These are phyloP conservation scores for Pogona vitticeps DNA, from an alignment of 2,113 vertebrate species.

Conservation along the genomic window DNA sequence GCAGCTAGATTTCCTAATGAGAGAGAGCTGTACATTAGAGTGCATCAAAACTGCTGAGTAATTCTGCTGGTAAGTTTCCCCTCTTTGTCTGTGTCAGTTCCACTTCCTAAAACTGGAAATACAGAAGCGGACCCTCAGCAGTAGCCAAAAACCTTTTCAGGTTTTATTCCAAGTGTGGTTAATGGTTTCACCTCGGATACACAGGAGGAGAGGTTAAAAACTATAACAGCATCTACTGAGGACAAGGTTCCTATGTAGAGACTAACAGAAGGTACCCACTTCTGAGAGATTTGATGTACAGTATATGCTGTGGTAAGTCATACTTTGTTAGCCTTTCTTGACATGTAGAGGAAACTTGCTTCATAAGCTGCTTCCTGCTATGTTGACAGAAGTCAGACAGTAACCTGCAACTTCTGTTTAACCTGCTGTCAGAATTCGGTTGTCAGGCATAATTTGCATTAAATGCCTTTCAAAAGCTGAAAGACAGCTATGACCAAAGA, in stretches of 20 bases:
- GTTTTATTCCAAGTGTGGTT: too few relatives aligned
- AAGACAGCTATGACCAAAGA: conserved; percentile 35
- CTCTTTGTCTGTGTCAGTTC: too few relatives aligned
- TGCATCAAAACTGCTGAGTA: not conserved
- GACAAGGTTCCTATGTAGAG: not conserved
- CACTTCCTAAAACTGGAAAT: not conserved
- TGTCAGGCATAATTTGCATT: conserved; percentile 32
- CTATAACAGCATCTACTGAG: not conserved
- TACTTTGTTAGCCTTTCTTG: conserved; percentile 10
- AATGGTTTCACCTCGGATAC: not conserved
- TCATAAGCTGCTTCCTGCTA: not conserved
- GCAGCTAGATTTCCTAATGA: not conserved
- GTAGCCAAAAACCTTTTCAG: not conserved
- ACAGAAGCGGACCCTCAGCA: not conserved
- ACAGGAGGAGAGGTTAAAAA: not conserved
- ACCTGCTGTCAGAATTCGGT: conserved; percentile 30
- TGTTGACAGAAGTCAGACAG: conserved; percentile 19
- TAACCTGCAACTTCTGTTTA: conserved; percentile 34
- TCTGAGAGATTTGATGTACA: not conserved
- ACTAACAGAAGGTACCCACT: not conserved
- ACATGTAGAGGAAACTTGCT: not conserved
- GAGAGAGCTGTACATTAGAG: not conserved
- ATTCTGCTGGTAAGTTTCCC: not conserved
- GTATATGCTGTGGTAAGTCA: not conserved
- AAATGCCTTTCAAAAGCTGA: conserved; percentile 41